Percentiles rank a stretch among this genome's conserved stretches.
These are phyloP conservation scores for Hirtodrosophila alboralis DNA, from an alignment of 2,888 invertebrate species.

Conservation along the genomic window DNA sequence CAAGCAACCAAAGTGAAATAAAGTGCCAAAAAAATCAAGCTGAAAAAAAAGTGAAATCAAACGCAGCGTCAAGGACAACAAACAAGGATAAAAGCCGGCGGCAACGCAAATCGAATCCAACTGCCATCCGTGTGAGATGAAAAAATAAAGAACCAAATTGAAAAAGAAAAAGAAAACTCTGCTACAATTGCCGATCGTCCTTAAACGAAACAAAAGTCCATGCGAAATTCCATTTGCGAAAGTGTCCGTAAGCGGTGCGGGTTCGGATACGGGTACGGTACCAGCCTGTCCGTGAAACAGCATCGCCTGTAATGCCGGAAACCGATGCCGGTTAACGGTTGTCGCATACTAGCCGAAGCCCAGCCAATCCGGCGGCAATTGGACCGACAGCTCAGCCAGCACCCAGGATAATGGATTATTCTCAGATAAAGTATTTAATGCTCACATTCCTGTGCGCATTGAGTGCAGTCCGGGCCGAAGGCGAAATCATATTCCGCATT, in stretches of 20 bases:
- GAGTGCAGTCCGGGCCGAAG: slow-evolving; percentile 68
- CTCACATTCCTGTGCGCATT: slow-evolving; percentile 74
- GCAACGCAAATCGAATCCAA: slow-evolving; percentile 46
- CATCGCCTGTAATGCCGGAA: slow-evolving; percentile 38
- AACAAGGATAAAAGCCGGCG: slow-evolving; percentile 27
- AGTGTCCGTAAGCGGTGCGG: slow-evolving; percentile 5
- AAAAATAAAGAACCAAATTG: not conserved
- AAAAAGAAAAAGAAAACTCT: slow-evolving; percentile 9
- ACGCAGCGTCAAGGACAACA: slow-evolving; percentile 10
- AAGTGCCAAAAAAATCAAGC: slow-evolving; percentile 24
- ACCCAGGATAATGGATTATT: slow-evolving; percentile 82
- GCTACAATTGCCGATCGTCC: slow-evolving; percentile 9
- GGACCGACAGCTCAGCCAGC: slow-evolving; percentile 29
- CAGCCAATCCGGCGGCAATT: slow-evolving; percentile 20
- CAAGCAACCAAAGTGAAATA: slow-evolving; percentile 32
- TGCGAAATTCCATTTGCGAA: slow-evolving; percentile 33
- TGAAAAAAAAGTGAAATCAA: slow-evolving; percentile 20
- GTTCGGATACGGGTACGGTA: slow-evolving; percentile 8
- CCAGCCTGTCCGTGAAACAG: slow-evolving; percentile 6
- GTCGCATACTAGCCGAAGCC: slow-evolving; percentile 8
- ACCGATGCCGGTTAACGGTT: slow-evolving; percentile 30
- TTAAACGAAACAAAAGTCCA: slow-evolving; percentile 20
- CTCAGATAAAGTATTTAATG: slow-evolving; percentile 69
- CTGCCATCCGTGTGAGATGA: slow-evolving; percentile 15
- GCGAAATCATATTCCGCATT: slow-evolving; percentile 83